Conservation (phyloP, 2,113 vertebrate genomes). For the Chloroceryle aenea region DNA sequence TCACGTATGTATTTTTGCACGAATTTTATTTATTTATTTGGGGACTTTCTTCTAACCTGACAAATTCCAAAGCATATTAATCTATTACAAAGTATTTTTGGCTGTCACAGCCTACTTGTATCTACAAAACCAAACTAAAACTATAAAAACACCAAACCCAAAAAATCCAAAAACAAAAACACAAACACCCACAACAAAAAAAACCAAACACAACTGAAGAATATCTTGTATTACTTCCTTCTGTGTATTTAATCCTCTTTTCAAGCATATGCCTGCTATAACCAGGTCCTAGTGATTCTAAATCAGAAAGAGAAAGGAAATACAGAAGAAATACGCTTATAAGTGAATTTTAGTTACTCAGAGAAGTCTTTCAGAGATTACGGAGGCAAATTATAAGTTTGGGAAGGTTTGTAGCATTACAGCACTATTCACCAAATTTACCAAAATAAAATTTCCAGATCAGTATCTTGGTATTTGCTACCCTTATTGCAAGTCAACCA, state of each 20-base stretch:
- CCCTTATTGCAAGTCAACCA: not conserved
- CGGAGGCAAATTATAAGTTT: not conserved
- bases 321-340: not conserved
- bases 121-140: not conserved
- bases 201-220: not conserved
- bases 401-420: not conserved
- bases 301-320: not conserved
- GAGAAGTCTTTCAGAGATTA: not conserved
- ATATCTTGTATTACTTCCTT: not conserved
- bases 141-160: not conserved
- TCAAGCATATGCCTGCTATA: not conserved
- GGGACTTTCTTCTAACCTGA: not conserved
- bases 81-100: not conserved
- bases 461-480: not conserved
- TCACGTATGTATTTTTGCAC: not conserved
- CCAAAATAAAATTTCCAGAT: not conserved
- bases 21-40: not conserved
- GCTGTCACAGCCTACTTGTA: not conserved
- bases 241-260: not conserved
- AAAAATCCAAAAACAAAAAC: no score
- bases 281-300: not conserved
- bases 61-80: not conserved
- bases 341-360: not conserved
- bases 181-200: not conserved
- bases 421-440: not conserved